Evolutionary conservation across 2,113 vertebrate species (phyloP).

Genomic region (Oncorhynchus clarkii): DNA sequence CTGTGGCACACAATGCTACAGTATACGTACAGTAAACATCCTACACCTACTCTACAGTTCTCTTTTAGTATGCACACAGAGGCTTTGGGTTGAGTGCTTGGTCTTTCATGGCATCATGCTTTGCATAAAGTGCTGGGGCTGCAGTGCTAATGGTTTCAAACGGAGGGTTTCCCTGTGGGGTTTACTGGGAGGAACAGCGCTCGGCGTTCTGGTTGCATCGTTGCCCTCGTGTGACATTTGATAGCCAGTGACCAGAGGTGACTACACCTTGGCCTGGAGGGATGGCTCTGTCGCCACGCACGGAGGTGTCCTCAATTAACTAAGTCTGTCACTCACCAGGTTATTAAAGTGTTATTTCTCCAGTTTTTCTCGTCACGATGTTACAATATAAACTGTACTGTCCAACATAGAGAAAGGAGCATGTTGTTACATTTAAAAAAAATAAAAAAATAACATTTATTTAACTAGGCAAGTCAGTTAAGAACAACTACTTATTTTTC

Average conservation of each 20-base stretch:
- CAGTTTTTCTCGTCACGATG: too few relatives aligned
- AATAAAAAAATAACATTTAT: too few relatives aligned
- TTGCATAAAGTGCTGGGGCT: constrained; percentile 20
- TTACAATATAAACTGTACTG: too few relatives aligned
- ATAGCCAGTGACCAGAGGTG: constrained; percentile 38
- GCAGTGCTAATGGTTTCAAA: constrained; percentile 20
- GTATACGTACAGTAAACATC: too few relatives aligned
- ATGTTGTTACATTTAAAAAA: too few relatives aligned
- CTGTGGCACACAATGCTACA: too few relatives aligned
- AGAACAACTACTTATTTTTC: too few relatives aligned
- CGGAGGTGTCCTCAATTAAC: too few relatives aligned
- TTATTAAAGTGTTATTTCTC: too few relatives aligned
- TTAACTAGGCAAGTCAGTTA: too few relatives aligned
- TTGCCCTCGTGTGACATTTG: constrained; percentile 54
- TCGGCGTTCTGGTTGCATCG: constrained; percentile 9
- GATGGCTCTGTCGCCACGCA: not conserved
- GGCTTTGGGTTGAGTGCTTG: not conserved
- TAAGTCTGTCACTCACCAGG: too few relatives aligned
- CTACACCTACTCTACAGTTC: not conserved
- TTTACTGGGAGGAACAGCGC: constrained; percentile 1
- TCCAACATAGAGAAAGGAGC: too few relatives aligned
- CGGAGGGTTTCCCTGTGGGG: constrained; percentile 15
- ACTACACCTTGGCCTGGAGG: constrained; percentile 14
- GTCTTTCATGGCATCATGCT: constrained; percentile 3
- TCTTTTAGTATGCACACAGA: not conserved